These are phyloP conservation scores for Oscheius sp. DNA, from an alignment of 2,888 invertebrate species.

Conservation along the genomic window DNA sequence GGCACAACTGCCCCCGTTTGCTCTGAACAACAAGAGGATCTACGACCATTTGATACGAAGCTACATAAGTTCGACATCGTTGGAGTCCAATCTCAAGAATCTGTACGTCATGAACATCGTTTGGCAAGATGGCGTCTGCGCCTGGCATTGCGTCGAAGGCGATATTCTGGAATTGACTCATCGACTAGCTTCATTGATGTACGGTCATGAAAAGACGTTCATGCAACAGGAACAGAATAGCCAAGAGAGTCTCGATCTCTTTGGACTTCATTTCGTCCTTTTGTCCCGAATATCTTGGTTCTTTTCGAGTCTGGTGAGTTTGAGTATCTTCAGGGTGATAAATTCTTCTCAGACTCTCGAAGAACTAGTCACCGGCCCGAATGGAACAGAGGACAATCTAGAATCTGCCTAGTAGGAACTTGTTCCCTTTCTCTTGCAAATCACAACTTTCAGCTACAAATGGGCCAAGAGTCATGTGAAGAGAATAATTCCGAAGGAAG, in stretches of 20 bases:
- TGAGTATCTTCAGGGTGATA: neutral
- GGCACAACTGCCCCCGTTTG: neutral
- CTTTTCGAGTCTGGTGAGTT: constrained; percentile 3
- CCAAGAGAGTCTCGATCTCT: constrained; percentile 1
- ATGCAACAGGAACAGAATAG: constrained; percentile 3
- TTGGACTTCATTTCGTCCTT: constrained; percentile 1
- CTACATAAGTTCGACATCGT: neutral
- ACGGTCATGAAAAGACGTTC: neutral
- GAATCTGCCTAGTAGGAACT: constrained; percentile 9
- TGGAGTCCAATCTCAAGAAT: neutral
- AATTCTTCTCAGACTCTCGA: constrained; percentile 15
- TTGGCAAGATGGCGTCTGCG: neutral
- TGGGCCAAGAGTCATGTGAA: constrained; percentile 19
- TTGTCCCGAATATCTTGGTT: constrained; percentile 22
- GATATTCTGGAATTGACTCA: constrained; percentile 7
- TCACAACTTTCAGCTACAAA: constrained; percentile 16
- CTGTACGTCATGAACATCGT: neutral
- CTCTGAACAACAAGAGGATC: neutral
- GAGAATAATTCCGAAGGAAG: constrained; percentile 14
- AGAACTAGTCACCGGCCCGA: constrained; percentile 8
- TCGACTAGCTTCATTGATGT: neutral
- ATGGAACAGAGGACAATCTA: neutral
- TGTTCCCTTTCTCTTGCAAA: neutral
- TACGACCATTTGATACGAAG: neutral
- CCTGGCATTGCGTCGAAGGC: constrained; percentile 16